These are phyloP conservation scores for Glaucomys volans DNA, from an alignment of 2,113 vertebrate species.

Conservation along the genomic window DNA sequence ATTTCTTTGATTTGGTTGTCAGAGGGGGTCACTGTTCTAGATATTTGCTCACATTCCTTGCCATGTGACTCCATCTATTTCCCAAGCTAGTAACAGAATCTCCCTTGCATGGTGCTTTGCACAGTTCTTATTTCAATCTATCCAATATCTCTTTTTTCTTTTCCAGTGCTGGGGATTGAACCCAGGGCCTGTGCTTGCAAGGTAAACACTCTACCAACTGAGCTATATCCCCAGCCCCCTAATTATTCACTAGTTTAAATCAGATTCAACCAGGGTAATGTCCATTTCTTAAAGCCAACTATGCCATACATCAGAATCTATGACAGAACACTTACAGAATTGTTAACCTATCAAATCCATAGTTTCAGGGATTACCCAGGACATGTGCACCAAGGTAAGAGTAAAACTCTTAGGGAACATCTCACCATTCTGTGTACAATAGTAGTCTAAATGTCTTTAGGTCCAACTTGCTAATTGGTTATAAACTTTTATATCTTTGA, in stretches of 20 bases:
- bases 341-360: neutral
- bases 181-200: too few species aligned
- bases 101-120: neutral
- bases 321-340: neutral
- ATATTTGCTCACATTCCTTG: neutral
- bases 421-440: neutral
- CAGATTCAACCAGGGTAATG: neutral
- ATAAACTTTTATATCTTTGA: neutral
- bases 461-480: neutral
- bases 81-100: neutral
- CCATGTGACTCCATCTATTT: neutral
- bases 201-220: too few species aligned
- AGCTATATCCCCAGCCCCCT: too few species aligned
- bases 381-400: neutral
- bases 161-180: too few species aligned
- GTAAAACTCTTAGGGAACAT: neutral
- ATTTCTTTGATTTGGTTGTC: neutral
- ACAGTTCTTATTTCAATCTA: neutral
- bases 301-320: too few species aligned
- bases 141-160: neutral
- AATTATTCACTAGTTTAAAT: neutral
- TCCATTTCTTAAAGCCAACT: neutral
- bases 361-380: neutral
- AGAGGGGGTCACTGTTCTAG: neutral
- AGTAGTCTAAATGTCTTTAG: neutral